Base-by-base conservation (phyloP, 2,797 vertebrate species). In the Gymnopithys bicolor region DNA sequence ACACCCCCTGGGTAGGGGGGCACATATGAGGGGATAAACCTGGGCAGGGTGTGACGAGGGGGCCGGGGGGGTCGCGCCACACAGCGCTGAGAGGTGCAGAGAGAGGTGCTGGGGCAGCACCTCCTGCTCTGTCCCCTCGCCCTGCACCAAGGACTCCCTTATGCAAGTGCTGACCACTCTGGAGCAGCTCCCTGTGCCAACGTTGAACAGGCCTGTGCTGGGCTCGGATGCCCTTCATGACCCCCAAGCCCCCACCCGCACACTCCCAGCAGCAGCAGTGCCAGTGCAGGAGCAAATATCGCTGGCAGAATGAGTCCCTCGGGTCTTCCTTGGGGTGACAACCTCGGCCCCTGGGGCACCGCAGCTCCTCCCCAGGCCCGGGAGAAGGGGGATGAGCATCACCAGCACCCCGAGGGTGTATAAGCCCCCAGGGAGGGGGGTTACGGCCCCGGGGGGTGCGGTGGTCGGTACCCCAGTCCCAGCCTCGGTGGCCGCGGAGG, bases 111-210 rank as follows among this genome's bases (percentile, higher is more conserved):
- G 75, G 35, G 88, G 89, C 48, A 56, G 52, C 46, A 4, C 5
- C 51, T 43, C 43, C 37, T 12, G 0, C n/a, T 69, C 28, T 6
- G 0, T 13, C 41, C 55, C 35, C 52, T 59, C 3, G 0, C 13
- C 46, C 52, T 46, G 75, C 74, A 13, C 45, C 46, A 18, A 46
- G 23, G 46, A n/a, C n/a, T 7, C 35, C 19, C 8, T 55, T 8
- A 37, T 1, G 30, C 35, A 14, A 30, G 43, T 1, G 52, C 39
- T 39, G 83, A 12, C 16, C 37, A 25, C 15, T 11, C 11, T 3
- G 6, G 52, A 7, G 28, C 56, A 52, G 27, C 32, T n/a, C 49
- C 33, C 16, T 43, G 7, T 28, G 35, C 11, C 60, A 33, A 5
- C 2, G n/a, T n/a, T n/a, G n/a, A 48, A 13, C 15, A 25, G 75